Evolutionary conservation across 2,797 vertebrate genomes (phyloP).

Genomic region (Myioborus miniatus): DNA sequence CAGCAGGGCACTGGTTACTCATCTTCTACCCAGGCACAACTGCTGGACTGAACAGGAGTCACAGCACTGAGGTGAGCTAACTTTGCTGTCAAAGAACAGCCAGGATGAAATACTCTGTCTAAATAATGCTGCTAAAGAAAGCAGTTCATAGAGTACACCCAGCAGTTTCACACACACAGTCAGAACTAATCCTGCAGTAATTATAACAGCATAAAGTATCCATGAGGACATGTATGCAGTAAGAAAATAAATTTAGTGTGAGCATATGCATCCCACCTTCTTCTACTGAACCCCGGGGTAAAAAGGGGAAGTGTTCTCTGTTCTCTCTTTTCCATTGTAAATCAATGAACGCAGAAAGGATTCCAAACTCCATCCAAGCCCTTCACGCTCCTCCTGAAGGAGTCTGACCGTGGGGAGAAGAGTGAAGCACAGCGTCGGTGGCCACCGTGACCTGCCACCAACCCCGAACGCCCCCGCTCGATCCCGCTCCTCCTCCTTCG

Average conservation of each 20-base stretch:
- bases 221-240: not conserved
- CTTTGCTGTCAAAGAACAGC: accelerated
- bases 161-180: not conserved
- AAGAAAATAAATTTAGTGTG: accelerated
- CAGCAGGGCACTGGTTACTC: accelerated
- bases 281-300: accelerated
- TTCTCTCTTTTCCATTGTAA: not conserved
- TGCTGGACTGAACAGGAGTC: not conserved
- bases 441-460: not conserved
- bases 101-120: not conserved
- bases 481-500: not conserved
- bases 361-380: not conserved
- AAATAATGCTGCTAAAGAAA: not conserved
- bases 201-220: not conserved
- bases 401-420: not conserved
- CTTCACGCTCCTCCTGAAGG: not conserved
- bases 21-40: no score
- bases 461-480: accelerated
- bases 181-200: not conserved
- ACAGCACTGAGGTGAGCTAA: not conserved
- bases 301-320: accelerated
- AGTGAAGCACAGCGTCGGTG: not conserved
- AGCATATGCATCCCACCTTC: not conserved
- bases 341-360: not conserved
- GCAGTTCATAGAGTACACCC: accelerated